Evolutionary conservation across 2,113 vertebrate genomes (phyloP).

Genomic region (Mobula hypostoma): DNA sequence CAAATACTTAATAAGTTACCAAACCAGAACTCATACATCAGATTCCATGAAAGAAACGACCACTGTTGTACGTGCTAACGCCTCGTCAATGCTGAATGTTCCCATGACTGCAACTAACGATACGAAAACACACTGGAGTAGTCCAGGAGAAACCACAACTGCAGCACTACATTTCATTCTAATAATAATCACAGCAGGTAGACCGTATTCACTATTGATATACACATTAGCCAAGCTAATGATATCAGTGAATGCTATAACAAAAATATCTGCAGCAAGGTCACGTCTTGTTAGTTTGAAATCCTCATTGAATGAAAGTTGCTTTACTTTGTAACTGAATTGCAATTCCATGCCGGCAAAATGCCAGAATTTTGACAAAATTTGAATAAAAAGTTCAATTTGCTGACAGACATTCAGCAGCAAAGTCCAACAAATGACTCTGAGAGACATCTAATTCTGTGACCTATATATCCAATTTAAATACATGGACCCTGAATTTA

Average conservation of each 20-base stretch:
- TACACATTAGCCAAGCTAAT: slow-evolving; percentile 14
- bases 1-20: not conserved
- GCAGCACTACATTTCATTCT: not conserved
- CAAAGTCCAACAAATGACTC: not conserved
- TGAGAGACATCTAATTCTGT: not conserved
- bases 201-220: not conserved
- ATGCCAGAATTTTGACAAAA: not conserved
- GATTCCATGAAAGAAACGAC: not conserved
- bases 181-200: slow-evolving; percentile 18
- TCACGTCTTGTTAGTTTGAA: not conserved
- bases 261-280: not conserved
- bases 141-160: not conserved
- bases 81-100: not conserved
- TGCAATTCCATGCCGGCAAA: not conserved
- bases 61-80: not conserved
- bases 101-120: not conserved
- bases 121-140: not conserved
- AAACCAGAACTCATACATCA: not conserved
- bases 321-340: not conserved
- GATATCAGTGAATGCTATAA: not conserved
- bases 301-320: not conserved
- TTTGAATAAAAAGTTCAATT: not conserved
- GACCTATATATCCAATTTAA: not conserved
- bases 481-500: not conserved
- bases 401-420: not conserved